Evolutionary conservation across 2,888 invertebrate species (phyloP), one percentile per base, ranked within the genome.

Genomic region (Rhynchonema sp.): DNA sequence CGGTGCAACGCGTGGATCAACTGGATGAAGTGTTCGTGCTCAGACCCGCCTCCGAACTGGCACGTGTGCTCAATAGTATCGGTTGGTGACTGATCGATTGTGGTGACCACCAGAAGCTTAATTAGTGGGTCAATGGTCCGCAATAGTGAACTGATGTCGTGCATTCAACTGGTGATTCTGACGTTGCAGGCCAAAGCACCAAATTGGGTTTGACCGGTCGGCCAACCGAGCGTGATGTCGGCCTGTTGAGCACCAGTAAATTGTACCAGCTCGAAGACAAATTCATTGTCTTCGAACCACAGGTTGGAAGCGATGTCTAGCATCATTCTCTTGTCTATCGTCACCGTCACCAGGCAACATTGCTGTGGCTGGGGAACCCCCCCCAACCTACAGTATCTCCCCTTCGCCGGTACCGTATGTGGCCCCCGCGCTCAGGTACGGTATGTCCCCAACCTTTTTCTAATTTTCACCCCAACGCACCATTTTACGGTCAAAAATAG

Each of bases 241-340:
- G 98, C 64, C 87, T 98, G 67, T 80, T 99, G 27, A 89, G 92
- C 73, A 99, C 98, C 46, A 96, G 94, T 76, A 94, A 96, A 78
- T 78, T 99, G 64, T 99, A 98, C 76, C 87, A 89, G 1, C 78
- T 98, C 59, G 87, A 90, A 69, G 90, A 94, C 74, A 83, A 86
- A 73, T 90, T 94, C 70, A 90, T 96, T 76, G 94, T 92, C 0
- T 99, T 99, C 74, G 94, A 94, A 3, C 98, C 98, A 54, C 94
- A 98, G 86, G 94, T 94, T 55, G 9, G 25, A 53, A n/a, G 26
- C 23, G n/a, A 53, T 53, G 9, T 53, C 54, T 38, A 9, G 20
- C 20, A 13, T 38, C 13, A 38, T 13, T 38, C 13, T 38, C 20
- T 20, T 38, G 38, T 9, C 9, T 13, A 38, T 38, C 38, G 38